Evolutionary conservation across 2,797 vertebrate genomes (phyloP).

Genomic region (Choloepus didactylus): DNA sequence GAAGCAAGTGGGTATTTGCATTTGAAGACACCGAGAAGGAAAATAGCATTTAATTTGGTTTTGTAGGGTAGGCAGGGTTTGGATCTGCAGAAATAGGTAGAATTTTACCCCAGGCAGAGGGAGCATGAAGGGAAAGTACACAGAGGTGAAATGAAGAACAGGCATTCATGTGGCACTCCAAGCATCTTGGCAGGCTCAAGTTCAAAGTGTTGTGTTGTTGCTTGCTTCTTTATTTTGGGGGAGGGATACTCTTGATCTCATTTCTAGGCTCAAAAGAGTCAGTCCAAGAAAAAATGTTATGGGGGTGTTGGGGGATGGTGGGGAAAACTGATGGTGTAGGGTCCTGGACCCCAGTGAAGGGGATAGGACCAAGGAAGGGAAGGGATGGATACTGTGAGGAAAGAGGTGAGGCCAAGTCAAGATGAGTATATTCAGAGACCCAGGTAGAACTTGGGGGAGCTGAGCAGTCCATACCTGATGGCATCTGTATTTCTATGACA

Average conservation of each 20-base stretch:
- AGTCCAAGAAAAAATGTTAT: constrained; percentile 33
- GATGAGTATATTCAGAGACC: neutral
- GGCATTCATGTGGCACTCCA: too few species aligned
- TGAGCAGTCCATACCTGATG: neutral
- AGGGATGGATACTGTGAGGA: neutral
- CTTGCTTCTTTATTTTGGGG: neutral
- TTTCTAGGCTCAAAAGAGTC: neutral
- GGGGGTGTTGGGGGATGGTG: neutral
- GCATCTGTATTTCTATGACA: neutral
- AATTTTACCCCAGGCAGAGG: neutral
- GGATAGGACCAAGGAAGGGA: neutral
- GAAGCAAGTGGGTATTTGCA: neutral
- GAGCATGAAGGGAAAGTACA: neutral
- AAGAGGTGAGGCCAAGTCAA: neutral
- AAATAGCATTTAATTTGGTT: neutral
- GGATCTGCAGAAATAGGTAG: neutral
- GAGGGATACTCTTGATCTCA: neutral
- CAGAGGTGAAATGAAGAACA: neutral
- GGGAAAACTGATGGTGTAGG: neutral
- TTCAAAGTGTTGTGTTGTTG: neutral
- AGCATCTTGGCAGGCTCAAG: neutral
- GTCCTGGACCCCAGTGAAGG: neutral
- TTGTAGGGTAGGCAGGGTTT: neutral
- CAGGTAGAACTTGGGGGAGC: neutral
- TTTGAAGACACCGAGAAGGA: neutral